Base-by-base conservation (phyloP, 2,888 invertebrate species). In the Andrena haemorrhoa region DNA sequence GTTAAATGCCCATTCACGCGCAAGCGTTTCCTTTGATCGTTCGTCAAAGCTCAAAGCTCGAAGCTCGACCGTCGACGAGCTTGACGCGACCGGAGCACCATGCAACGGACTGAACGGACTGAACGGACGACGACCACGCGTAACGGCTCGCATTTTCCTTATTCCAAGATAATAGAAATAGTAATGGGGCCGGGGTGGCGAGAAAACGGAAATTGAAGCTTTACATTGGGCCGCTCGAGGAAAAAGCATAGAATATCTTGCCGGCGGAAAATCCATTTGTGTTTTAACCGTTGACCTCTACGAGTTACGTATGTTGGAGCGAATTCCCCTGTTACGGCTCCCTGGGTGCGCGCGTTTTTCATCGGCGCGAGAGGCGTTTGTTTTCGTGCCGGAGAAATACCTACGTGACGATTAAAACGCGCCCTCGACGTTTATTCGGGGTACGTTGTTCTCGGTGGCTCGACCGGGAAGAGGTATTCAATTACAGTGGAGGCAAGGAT, bases 401-500 rank as follows among this genome's bases (percentile, higher is more conserved):
- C n/a, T n/a, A n/a, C 63, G 71, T 80, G 47, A 20, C 79, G 79
- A 80, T 72, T 79, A 72, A 49, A 68, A 72, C 63, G 47, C 53
- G 26, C 8, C n/a, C 23, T 2, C 31, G 33, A 26, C 77, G 60
- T 29, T 63, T 71, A 60, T 56, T 53, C 23, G 33, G 20, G 26
- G 23, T 20, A 47, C 49, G 65, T 63, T 33, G 51, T 41, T 41
- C 41, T 53, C 66, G 29, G 29, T 8, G 6, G 41, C 61, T 8
- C 26, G 35, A 23, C 20, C 29, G 23, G 20, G 10, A 49, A 20
- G 53, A 56, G 70, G 53, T 69, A 75, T 72, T 82, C 81, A 86
- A 90, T 90, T 90, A 87, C 84, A 82, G 87, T 82, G 85, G 84
- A 84, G 86, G 86, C 82, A 81, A 74, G 86, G 86, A 87, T 79